phyloP scores from a whole-genome alignment of 2,797 vertebrate genomes.

The Macropus fuliginosus region DNA sequence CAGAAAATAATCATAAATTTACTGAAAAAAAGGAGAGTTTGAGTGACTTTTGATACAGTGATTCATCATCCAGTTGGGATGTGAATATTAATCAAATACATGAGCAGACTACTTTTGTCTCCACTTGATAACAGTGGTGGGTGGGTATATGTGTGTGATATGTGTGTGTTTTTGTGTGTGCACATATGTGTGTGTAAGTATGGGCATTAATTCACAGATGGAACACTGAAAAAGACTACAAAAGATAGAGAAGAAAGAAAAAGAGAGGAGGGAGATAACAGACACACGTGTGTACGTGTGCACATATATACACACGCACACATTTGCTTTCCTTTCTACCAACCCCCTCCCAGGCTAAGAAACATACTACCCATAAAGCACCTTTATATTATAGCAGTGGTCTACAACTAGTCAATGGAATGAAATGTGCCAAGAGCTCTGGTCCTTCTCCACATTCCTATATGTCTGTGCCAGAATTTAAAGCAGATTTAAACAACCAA shows the following conservation, averaged over 20 bases:
- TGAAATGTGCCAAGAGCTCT: conserved; percentile 15
- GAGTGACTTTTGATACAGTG: background rate
- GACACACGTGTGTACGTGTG: too few relatives aligned
- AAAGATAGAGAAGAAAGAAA: background rate
- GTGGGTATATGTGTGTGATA: background rate
- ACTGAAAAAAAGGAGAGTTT: background rate
- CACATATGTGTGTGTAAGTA: background rate
- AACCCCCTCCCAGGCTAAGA: conserved; percentile 6
- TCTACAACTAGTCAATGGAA: conserved; percentile 23
- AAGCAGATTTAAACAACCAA: conserved; percentile 45
- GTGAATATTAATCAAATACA: conserved; percentile 9
- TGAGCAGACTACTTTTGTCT: conserved; percentile 17
- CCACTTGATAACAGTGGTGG: background rate
- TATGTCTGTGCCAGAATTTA: conserved; percentile 16
- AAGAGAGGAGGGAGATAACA: background rate
- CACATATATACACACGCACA: background rate
- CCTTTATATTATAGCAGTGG: conserved; percentile 30
- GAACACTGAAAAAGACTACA: background rate
- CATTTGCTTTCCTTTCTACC: conserved; percentile 55
- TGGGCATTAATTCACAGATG: background rate
- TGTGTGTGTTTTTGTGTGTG: background rate
- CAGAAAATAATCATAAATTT: background rate
- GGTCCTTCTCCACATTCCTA: conserved; percentile 22
- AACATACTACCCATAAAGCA: conserved; percentile 9
- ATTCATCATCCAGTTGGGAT: conserved; percentile 1